Percentiles rank a stretch among this genome's conserved stretches.
phyloP scores from a whole-genome alignment of 2,888 invertebrate genomes.

The Amorpha juglandis region DNA sequence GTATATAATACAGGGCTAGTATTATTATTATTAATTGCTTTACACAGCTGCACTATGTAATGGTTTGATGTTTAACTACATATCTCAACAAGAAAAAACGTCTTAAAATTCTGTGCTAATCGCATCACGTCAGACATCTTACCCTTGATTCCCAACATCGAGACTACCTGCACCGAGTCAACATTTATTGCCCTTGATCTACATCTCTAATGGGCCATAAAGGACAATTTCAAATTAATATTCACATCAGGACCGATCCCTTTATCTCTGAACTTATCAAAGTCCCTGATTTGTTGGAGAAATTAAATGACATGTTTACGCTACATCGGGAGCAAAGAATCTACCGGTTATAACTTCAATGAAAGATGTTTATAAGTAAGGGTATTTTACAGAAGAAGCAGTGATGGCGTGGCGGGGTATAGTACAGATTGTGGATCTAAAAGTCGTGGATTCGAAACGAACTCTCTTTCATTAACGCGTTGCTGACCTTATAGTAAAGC shows the following conservation, averaged over 20 bases:
- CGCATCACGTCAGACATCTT: not conserved
- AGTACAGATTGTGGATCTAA: no score
- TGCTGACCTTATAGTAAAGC: no score
- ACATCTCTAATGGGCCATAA: constrained; percentile 27
- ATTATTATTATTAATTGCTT: no score
- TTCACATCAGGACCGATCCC: constrained; percentile 15
- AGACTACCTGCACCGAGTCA: constrained; percentile 35
- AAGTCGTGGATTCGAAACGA: no score
- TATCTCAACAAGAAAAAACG: not conserved
- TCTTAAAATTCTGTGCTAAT: constrained; percentile 6
- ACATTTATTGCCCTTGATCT: constrained; percentile 23
- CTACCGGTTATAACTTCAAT: no score
- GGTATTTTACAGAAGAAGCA: no score
- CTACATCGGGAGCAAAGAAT: no score
- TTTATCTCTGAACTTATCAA: constrained; percentile 18
- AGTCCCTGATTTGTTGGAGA: not conserved
- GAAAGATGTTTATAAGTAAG: no score
- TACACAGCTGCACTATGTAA: no score
- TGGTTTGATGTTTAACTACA: no score
- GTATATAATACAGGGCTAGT: not conserved
- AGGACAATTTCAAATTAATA: constrained; percentile 18
- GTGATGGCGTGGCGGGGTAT: no score
- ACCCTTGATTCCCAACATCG: constrained; percentile 43
- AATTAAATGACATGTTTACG: not conserved
- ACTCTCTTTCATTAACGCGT: no score